Evolutionary conservation across 1,140 invertebrate genomes (phyloP).

Genomic region (Drosophila oshimai): DNA sequence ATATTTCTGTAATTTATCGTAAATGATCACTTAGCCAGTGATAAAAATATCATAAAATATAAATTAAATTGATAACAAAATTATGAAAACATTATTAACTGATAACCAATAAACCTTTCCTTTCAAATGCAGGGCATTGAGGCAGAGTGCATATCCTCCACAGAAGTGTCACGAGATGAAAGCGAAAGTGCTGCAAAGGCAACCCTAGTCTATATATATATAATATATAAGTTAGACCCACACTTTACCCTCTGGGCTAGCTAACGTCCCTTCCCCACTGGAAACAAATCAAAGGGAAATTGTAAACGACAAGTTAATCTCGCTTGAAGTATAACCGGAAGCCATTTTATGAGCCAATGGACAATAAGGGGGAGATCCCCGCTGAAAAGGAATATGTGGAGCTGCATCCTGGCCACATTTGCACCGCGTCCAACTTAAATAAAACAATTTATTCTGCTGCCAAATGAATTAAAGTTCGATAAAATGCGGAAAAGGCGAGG

Average conservation of each 20-base stretch:
- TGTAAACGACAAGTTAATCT: constrained; percentile 83
- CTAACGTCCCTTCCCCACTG: constrained; percentile 1
- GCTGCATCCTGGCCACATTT: constrained; percentile 60
- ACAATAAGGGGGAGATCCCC: constrained; percentile 38
- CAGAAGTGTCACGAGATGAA: constrained; percentile 51
- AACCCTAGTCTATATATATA: constrained; percentile 2
- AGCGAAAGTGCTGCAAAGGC: constrained; percentile 45
- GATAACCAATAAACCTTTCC: background rate
- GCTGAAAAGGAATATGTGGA: background rate
- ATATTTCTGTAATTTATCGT: no score
- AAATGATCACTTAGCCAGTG: no score
- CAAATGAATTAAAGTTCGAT: constrained; percentile 75
- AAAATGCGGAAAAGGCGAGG: constrained; percentile 35
- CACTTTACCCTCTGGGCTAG: background rate
- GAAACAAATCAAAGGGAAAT: constrained; percentile 82
- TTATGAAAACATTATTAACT: background rate
- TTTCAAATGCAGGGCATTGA: background rate
- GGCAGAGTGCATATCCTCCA: background rate
- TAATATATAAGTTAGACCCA: background rate
- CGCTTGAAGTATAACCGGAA: constrained; percentile 81
- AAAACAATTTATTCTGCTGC: constrained; percentile 68
- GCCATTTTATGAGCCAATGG: constrained; percentile 81
- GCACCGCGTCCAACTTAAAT: constrained; percentile 54
- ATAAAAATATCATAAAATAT: no score
- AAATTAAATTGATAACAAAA: no score